Evolutionary conservation across 2,113 vertebrate genomes (phyloP), one percentile per base, ranked within the genome.

Genomic region (Columba janthina): DNA sequence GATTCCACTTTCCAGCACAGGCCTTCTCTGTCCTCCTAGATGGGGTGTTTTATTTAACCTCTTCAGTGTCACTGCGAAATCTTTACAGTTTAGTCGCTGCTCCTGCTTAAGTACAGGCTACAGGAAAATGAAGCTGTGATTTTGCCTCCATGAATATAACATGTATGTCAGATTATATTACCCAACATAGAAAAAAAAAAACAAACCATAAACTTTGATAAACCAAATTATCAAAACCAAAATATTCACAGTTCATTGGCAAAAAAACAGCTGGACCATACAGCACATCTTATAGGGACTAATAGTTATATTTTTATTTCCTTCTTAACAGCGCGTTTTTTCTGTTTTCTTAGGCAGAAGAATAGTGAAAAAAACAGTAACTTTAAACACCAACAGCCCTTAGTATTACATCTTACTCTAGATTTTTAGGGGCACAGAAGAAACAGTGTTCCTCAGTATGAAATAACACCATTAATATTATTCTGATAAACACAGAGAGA

Each of bases 351-450:
- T 48, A 87, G 21, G 50, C 36, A 93, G 64, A 82, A 76, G 4
- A 81, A 72, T 42, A 0, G 2, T 7, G 5, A 34, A 70, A 71
- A 82, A 72, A 24, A 1, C 0, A 42, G 2, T 32, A 32, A 34
- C 36, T 83, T 85, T 60, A 40, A 65, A 20, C 9, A 83, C 28
- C 65, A 78, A 25, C 24, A 72, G 57, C 42, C 57, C 31, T 84
- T 46, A 32, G 13, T 9, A 26, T 38, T 65, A 48, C 3, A 0
- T 61, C 72, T 84, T 69, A 72, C 74, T 50, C 31, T 51, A 71
- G 25, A 32, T 14, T 60, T 89, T 78, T 54, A 71, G 34, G 71
- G 11, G 6, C 1, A 19, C 18, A 44, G 40, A 85, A 64, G 32
- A 61, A 78, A 78, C 5, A 17, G 5, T 25, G 20, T 60, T 72